phyloP scores from a whole-genome alignment of 2,113 vertebrate species.

The Cheilinus undulatus region DNA sequence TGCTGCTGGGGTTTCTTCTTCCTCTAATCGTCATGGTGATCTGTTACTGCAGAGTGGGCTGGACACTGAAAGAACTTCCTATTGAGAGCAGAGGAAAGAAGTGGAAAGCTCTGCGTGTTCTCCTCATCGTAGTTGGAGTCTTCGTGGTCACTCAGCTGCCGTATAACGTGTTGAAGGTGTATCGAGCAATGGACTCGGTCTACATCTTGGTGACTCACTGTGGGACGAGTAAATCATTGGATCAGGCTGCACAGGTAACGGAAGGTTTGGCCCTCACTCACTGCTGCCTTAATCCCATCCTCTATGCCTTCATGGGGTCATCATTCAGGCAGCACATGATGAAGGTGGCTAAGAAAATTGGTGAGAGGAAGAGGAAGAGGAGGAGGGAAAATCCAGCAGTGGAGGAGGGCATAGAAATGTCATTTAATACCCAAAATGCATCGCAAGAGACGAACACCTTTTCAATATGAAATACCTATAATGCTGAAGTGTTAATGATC shows the following conservation, averaged over 20 bases:
- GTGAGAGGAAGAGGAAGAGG: slow-evolving; percentile 52
- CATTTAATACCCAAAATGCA: slow-evolving; percentile 71
- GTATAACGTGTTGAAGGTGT: slow-evolving; percentile 91
- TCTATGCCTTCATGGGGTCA: slow-evolving; percentile 89
- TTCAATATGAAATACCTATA: slow-evolving; percentile 68
- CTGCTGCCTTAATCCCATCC: slow-evolving; percentile 92
- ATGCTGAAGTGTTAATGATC: background rate
- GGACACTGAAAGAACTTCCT: slow-evolving; percentile 80
- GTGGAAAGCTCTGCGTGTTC: slow-evolving; percentile 84
- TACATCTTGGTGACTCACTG: slow-evolving; percentile 89
- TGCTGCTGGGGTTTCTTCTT: slow-evolving; percentile 89
- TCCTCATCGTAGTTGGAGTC: slow-evolving; percentile 86
- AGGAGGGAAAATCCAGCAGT: slow-evolving; percentile 19
- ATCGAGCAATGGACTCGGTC: slow-evolving; percentile 86
- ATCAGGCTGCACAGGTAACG: slow-evolving; percentile 87
- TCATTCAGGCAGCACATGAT: slow-evolving; percentile 88
- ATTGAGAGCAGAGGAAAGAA: slow-evolving; percentile 84
- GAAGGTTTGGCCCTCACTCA: slow-evolving; percentile 91
- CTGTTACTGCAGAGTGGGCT: slow-evolving; percentile 86
- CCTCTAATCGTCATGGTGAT: slow-evolving; percentile 90
- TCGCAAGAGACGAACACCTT: slow-evolving; percentile 79
- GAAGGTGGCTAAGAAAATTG: slow-evolving; percentile 85
- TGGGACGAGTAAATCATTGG: slow-evolving; percentile 85
- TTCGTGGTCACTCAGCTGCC: slow-evolving; percentile 93
- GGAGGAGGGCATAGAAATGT: slow-evolving; percentile 66